A percentile compares a stretch with the other conserved stretches of the same genome.
Conservation (phyloP, 1,140 invertebrate genomes). For the Hylyphantes graminicola region DNA sequence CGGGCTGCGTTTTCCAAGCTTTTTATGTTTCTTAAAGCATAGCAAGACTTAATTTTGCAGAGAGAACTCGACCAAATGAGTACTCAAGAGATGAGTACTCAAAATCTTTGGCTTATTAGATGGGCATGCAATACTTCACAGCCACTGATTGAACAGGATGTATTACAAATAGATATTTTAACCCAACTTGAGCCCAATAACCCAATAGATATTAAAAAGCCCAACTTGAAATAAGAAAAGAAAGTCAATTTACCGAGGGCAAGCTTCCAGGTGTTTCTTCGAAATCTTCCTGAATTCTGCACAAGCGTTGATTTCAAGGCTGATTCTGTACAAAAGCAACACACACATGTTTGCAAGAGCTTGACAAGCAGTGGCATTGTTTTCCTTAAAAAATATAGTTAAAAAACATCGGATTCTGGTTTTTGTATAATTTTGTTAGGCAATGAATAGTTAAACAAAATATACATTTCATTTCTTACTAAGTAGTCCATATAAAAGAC, state of each 20-base stretch:
- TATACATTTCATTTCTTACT: too few species aligned
- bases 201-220: background rate
- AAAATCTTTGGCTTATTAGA: too few species aligned
- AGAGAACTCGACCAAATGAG: too few species aligned
- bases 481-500: too few species aligned
- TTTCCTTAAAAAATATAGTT: background rate
- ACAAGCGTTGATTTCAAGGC: conserved; percentile 39
- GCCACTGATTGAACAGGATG: too few species aligned
- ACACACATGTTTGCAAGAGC: conserved; percentile 78
- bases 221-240: background rate
- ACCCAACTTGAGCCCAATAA: background rate
- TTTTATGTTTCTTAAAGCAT: too few species aligned
- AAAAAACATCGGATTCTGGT: background rate
- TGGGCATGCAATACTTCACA: too few species aligned
- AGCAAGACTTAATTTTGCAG: too few species aligned
- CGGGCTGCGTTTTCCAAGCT: too few species aligned
- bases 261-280: conserved; percentile 18
- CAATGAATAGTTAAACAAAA: background rate
- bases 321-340: conserved; percentile 70
- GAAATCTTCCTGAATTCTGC: conserved; percentile 28
- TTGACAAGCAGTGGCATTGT: conserved; percentile 73
- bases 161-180: too few species aligned
- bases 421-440: background rate
- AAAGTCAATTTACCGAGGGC: conserved; percentile 25
- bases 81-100: too few species aligned